Conservation (phyloP, 2,113 vertebrate species). For the Phaethon lepturus region DNA sequence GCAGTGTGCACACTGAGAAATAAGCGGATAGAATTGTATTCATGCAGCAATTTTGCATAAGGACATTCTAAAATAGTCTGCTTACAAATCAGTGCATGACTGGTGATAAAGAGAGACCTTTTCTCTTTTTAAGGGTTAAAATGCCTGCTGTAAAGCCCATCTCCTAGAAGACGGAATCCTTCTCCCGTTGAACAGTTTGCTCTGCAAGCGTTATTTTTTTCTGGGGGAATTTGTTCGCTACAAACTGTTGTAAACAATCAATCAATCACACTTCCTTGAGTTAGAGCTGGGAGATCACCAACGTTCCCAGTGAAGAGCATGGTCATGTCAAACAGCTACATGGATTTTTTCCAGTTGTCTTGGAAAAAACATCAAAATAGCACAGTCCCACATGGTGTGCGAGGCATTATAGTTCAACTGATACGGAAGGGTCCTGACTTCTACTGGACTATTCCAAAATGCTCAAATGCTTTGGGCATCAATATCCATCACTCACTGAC, state of each 20-base stretch:
- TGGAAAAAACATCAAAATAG: neutral
- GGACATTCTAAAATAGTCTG: neutral
- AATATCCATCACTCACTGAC: neutral
- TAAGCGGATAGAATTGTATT: neutral
- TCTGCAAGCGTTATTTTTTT: neutral
- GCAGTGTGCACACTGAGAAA: neutral
- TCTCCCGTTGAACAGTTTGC: neutral
- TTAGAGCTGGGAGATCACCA: neutral
- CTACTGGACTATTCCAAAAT: neutral
- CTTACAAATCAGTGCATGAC: neutral
- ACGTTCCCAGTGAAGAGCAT: neutral
- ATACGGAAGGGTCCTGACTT: rapidly evolving
- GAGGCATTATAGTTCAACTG: neutral
- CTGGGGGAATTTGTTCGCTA: neutral
- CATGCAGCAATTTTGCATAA: neutral
- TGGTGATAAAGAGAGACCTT: neutral
- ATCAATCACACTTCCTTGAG: neutral
- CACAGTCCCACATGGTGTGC: rapidly evolving
- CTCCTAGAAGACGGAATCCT: neutral
- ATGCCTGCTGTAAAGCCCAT: neutral
- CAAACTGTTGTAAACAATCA: neutral
- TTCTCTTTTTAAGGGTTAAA: neutral
- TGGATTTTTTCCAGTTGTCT: neutral
- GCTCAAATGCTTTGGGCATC: neutral
- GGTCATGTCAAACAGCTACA: neutral